Evolutionary conservation across 2,797 vertebrate genomes (phyloP).

Genomic region (Perodicticus potto): DNA sequence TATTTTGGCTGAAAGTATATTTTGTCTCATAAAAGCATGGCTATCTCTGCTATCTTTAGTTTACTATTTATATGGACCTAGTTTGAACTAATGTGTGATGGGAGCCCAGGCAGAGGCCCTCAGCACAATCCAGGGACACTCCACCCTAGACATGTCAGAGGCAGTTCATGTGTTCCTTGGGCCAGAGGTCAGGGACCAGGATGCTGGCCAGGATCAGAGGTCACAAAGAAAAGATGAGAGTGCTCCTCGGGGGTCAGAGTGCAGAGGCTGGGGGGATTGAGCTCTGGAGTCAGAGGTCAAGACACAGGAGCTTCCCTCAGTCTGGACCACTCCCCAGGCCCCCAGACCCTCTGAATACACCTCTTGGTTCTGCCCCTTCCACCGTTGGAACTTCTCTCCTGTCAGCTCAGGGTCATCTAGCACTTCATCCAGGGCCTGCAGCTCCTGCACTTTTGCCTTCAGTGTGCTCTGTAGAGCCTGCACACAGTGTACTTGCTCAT

Average conservation of each 20-base stretch:
- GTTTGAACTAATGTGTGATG: neutral
- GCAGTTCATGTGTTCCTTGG: neutral
- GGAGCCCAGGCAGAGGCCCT: neutral
- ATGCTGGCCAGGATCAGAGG: slow-evolving; percentile 41
- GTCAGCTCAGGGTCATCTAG: slow-evolving; percentile 90
- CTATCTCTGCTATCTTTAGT: neutral
- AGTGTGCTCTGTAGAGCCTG: slow-evolving; percentile 95
- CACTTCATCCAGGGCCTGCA: slow-evolving; percentile 93
- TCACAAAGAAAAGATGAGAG: neutral
- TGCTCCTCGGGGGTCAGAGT: slow-evolving; percentile 52
- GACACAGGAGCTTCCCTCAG: neutral
- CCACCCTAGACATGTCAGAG: neutral
- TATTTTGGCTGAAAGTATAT: neutral
- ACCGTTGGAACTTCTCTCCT: slow-evolving; percentile 89
- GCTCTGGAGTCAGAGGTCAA: neutral
- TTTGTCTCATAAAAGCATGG: neutral
- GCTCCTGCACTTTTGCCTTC: slow-evolving; percentile 95
- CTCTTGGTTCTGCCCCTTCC: slow-evolving; percentile 95
- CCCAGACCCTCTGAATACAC: slow-evolving; percentile 88
- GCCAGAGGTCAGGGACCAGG: neutral
- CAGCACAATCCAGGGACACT: neutral
- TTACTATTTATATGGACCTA: neutral
- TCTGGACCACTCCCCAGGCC: neutral
- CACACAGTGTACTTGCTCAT: slow-evolving; percentile 92
- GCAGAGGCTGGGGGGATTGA: neutral